These are phyloP conservation scores for Tromatobia lineatoria DNA, from an alignment of 2,888 invertebrate species.

Conservation along the genomic window DNA sequence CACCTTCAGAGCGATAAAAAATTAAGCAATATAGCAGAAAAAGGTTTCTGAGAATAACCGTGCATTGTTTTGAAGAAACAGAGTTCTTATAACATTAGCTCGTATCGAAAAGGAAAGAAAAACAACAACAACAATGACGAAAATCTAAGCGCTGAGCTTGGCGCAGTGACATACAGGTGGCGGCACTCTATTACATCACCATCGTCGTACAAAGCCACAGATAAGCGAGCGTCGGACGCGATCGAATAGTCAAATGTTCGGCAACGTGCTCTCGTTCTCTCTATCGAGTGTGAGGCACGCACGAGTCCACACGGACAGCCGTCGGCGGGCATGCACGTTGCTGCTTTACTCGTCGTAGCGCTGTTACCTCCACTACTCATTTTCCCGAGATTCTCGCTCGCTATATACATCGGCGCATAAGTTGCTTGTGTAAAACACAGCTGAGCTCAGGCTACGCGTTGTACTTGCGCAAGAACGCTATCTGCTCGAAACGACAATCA, in stretches of 20 bases:
- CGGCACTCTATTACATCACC: constrained; percentile 71
- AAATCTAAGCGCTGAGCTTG: constrained; percentile 41
- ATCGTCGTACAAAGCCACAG: constrained; percentile 2
- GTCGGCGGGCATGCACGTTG: constrained; percentile 33
- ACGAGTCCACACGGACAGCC: constrained; percentile 57
- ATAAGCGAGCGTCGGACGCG: constrained; percentile 43
- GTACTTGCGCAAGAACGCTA: constrained; percentile 51
- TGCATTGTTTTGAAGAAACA: neutral
- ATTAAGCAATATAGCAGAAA: no score
- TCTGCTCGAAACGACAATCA: constrained; percentile 30
- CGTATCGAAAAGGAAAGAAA: neutral
- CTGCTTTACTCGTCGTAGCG: neutral
- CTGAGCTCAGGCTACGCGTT: constrained; percentile 17
- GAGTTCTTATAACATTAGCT: neutral
- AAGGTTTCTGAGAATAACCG: neutral
- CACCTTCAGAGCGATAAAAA: no score
- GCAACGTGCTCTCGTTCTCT: constrained; percentile 44
- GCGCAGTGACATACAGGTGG: constrained; percentile 74
- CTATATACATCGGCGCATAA: neutral
- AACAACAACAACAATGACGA: neutral
- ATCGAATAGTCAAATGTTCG: constrained; percentile 60
- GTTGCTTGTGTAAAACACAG: constrained; percentile 7
- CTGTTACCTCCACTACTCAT: neutral
- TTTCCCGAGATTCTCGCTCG: neutral
- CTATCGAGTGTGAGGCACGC: constrained; percentile 5